Percentiles rank a stretch among this genome's conserved stretches.
These are phyloP conservation scores for Aricia artaxerxes DNA, from an alignment of 2,888 invertebrate genomes.

Conservation along the genomic window DNA sequence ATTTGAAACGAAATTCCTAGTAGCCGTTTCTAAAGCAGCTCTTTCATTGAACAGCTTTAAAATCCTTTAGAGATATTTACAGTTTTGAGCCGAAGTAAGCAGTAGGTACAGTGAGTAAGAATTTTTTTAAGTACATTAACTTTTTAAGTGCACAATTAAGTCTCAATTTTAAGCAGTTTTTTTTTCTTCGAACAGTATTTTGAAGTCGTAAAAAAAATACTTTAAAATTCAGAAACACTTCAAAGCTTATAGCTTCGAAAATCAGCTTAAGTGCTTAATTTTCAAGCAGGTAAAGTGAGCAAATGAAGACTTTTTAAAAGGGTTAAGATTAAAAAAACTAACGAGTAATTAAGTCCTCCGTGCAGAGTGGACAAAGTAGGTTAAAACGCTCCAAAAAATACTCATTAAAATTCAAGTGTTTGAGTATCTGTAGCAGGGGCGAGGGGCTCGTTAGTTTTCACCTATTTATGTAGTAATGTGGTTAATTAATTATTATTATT, in stretches of 20 bases:
- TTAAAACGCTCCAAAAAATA: constrained; percentile 30
- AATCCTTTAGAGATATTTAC: neutral
- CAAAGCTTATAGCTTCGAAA: neutral
- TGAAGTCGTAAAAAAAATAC: neutral
- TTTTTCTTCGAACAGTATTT: neutral
- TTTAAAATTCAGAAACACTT: neutral
- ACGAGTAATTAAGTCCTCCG: constrained; percentile 30
- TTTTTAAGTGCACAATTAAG: no score
- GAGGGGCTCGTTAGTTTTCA: constrained; percentile 20
- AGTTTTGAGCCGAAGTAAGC: neutral
- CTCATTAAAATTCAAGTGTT: constrained; percentile 29
- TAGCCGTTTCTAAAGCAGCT: constrained; percentile 1
- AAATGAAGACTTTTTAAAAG: constrained; percentile 11
- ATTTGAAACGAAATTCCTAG: constrained; percentile 22
- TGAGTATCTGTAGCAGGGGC: constrained; percentile 9
- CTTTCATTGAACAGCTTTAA: neutral
- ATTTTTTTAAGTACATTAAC: no score
- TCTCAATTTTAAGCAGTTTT: no score
- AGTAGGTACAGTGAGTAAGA: no score
- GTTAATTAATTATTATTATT: neutral
- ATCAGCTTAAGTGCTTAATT: neutral
- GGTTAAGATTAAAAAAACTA: constrained; percentile 18
- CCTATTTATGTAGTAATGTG: constrained; percentile 10
- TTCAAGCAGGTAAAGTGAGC: constrained; percentile 12
- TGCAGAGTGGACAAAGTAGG: constrained; percentile 27